Conservation (phyloP, 1,140 invertebrate species). For the Sycophila sp. region DNA sequence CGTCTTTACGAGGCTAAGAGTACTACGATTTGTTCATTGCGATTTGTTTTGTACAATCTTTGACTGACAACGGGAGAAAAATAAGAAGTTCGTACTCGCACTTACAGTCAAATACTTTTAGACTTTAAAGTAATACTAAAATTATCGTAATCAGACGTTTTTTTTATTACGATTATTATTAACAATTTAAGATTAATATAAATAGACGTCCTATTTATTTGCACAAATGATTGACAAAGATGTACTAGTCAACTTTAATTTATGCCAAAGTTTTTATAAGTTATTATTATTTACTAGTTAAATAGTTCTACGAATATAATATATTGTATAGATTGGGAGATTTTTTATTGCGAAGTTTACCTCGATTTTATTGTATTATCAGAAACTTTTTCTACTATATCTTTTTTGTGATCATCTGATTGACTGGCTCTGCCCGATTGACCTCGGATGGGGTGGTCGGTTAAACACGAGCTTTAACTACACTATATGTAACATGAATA, state of each 20-base stretch:
- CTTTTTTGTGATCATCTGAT: background rate
- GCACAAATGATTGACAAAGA: background rate
- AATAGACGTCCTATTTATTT: constrained; percentile 7
- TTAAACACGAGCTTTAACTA: constrained; percentile 30
- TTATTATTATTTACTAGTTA: too few species aligned
- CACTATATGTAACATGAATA: constrained; percentile 9
- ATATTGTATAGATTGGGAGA: background rate
- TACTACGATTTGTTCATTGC: background rate
- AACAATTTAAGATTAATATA: background rate
- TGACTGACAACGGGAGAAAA: too few species aligned
- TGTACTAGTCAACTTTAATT: constrained; percentile 35
- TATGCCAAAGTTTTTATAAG: constrained; percentile 31
- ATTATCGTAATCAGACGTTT: background rate
- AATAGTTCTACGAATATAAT: constrained; percentile 3
- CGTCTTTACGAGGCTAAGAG: background rate
- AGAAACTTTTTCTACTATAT: constrained; percentile 1
- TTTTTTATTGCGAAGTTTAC: background rate
- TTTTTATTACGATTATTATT: background rate
- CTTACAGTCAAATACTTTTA: constrained; percentile 29
- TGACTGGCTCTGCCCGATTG: background rate
- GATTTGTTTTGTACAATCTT: constrained; percentile 11
- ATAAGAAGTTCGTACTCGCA: too few species aligned
- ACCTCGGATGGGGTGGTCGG: background rate
- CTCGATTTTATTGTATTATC: background rate
- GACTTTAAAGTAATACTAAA: constrained; percentile 14